Conservation (phyloP, 2,888 invertebrate species). For the Gnatocerus cornutus region DNA sequence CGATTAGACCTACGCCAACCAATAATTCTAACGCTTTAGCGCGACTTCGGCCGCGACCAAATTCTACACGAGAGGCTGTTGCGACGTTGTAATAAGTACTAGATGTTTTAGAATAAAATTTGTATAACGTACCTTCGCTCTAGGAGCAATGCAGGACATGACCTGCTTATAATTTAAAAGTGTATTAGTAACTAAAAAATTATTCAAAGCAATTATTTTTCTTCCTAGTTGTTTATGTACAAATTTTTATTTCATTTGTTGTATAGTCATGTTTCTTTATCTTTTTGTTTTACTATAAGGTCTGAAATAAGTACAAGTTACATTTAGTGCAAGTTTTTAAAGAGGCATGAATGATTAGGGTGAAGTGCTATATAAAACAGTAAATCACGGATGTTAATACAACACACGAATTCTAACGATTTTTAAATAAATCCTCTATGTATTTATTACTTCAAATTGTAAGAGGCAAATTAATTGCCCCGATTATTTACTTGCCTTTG, state of each 20-base stretch:
- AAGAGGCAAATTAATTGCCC: conserved; percentile 54
- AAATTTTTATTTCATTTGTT: conserved; percentile 35
- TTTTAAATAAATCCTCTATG: conserved; percentile 56
- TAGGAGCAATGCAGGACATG: conserved; percentile 40
- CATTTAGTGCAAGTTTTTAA: conserved; percentile 50
- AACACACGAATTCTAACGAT: conserved; percentile 62
- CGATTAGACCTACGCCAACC: conserved; percentile 30
- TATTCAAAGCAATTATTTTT: neutral
- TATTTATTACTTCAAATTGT: conserved; percentile 42
- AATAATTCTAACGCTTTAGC: conserved; percentile 72
- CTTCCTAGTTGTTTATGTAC: conserved; percentile 4
- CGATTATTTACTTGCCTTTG: conserved; percentile 57
- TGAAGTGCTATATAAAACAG: conserved; percentile 55
- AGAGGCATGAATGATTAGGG: conserved; percentile 57
- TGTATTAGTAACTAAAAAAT: conserved; percentile 4
- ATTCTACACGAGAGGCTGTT: conserved; percentile 71
- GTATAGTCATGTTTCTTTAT: neutral
- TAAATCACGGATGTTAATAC: conserved; percentile 51
- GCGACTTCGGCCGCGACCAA: conserved; percentile 66
- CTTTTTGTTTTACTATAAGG: conserved; percentile 48
- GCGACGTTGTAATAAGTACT: conserved; percentile 68
- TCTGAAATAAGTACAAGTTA: conserved; percentile 56
- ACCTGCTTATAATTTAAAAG: conserved; percentile 12
- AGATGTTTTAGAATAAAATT: conserved; percentile 62
- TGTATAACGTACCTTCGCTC: conserved; percentile 50